Base-by-base conservation (phyloP, 2,888 invertebrate genomes). In the Tipula confusa region DNA sequence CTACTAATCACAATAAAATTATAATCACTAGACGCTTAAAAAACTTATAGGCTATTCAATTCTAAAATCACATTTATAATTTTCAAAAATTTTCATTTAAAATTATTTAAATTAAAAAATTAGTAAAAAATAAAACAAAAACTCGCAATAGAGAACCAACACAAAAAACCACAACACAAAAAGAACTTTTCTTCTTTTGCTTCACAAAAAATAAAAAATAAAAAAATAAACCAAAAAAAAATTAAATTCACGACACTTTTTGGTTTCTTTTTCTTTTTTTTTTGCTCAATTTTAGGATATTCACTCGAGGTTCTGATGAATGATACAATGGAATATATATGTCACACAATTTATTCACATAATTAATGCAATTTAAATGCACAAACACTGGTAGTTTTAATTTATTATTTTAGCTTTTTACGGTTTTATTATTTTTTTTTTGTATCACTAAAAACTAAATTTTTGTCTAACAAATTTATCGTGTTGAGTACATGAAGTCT, bases 41-140 rank as follows among this genome's bases (percentile, higher is more conserved):
- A 64, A 64, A 64, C 64, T 64, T 64, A 64, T 64, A 64, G 1
- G 24, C 64, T 64, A 64, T 24, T 64, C 64, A 64, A 64, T 64
- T 64, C 64, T 64, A 64, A 64, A 64, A 64, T 64, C 64, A 64
- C 64, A 64, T 64, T 11, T 64, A 64, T 64, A 64, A 64, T 64
- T 64, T 64, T 64, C 64, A 18, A 64, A 64, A 64, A 64, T 64
- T 64, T 64, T 64, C 64, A 64, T 64, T 64, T 64, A 64, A 64
- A 64, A 64, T 64, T 9, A 24, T 43, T 64, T 64, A 64, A 64
- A 64, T 64, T 24, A 64, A 64, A n/a, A n/a, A 64, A 64, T 24
- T 24, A 24, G 24, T 9, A 64, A n/a, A n/a, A n/a, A n/a, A n/a
- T n/a, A n/a, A n/a, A n/a, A n/a, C n/a, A n/a, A 24, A 64, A 64